Base-by-base conservation (phyloP, 2,888 invertebrate genomes). In the Platycheirus albimanus region DNA sequence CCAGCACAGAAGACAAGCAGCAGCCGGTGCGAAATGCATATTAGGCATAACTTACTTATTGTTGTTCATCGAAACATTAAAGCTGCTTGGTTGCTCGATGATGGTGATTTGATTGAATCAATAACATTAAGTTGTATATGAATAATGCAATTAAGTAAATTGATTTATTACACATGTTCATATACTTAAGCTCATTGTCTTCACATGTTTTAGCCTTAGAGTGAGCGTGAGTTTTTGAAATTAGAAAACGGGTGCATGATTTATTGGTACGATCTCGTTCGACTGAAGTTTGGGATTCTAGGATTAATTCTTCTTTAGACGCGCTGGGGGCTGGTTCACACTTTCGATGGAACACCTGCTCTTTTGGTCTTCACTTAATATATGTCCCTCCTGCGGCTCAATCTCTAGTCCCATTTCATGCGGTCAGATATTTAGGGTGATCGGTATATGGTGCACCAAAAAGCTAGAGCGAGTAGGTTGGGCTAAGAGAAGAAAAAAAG, bases 71-170 rank as follows among this genome's bases (percentile, higher is more conserved):
- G 47, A 30, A 36, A 70, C 61, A 76, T 71, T 61, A 76, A 28
- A 58, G 43, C 33, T 20, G 43, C 33, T 20, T n/a, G 49, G 20
- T 41, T 52, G 43, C 15, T 71, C 58, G 19, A 72, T 61, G 19
- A 72, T 61, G 20, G 51, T 4, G 52, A 20, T 66, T 70, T 76
- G 52, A 81, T 81, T 81, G 76, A 81, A 58, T 76, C 76, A 76
- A 75, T 75, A 67, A 79, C 67, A 54, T 72, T 61, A 30, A 69
- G 63, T 80, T 75, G 69, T 61, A 41, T 69, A 74, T 54, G 47
- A 43, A 75, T 56, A 61, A 64, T 41, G 49, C 61, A 61, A 61
- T 61, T 30, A 52, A 33, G 56, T 30, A 49, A 66, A 74, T 74
- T 47, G 38, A 49, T 66, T 72, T 72, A 72, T 71, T 61, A 49